A percentile compares a stretch with the other conserved stretches of the same genome.
phyloP scores from a whole-genome alignment of 2,113 vertebrate species.

The Sclerurus mexicanus region DNA sequence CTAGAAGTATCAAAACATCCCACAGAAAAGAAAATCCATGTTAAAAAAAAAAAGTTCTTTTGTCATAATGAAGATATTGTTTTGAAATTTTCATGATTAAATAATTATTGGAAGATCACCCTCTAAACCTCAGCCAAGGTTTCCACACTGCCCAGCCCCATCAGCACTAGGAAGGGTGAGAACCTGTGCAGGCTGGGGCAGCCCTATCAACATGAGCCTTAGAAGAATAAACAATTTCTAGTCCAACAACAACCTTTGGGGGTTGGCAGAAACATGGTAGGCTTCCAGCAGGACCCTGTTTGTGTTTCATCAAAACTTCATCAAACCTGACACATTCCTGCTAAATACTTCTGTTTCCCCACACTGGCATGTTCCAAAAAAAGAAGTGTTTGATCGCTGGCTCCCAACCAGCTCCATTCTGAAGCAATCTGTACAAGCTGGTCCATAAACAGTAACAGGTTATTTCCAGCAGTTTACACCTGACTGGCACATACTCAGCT shows the following conservation, averaged over 20 bases:
- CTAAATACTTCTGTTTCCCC: slow-evolving; percentile 37
- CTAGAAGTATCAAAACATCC: background rate
- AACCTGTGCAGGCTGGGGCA: background rate
- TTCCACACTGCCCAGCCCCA: background rate
- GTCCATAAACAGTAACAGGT: slow-evolving; percentile 54
- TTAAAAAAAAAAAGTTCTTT: background rate
- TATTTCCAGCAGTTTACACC: slow-evolving; percentile 62
- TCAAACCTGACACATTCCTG: slow-evolving; percentile 35
- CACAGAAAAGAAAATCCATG: background rate
- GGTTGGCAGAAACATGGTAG: background rate
- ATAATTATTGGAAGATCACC: background rate
- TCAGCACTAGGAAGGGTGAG: background rate
- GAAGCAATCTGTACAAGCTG: background rate
- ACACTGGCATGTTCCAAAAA: slow-evolving; percentile 35
- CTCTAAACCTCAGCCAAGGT: background rate
- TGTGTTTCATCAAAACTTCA: slow-evolving; percentile 55
- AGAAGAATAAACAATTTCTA: background rate
- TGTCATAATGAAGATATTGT: background rate
- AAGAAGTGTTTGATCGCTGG: slow-evolving; percentile 15
- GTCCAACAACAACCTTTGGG: background rate
- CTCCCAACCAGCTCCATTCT: background rate
- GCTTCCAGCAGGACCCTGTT: slow-evolving; percentile 14
- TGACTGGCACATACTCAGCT: slow-evolving; percentile 42
- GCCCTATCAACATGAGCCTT: background rate
- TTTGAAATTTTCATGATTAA: background rate